Evolutionary conservation across 2,888 invertebrate genomes (phyloP).

Genomic region (Lithophane leautieri): DNA sequence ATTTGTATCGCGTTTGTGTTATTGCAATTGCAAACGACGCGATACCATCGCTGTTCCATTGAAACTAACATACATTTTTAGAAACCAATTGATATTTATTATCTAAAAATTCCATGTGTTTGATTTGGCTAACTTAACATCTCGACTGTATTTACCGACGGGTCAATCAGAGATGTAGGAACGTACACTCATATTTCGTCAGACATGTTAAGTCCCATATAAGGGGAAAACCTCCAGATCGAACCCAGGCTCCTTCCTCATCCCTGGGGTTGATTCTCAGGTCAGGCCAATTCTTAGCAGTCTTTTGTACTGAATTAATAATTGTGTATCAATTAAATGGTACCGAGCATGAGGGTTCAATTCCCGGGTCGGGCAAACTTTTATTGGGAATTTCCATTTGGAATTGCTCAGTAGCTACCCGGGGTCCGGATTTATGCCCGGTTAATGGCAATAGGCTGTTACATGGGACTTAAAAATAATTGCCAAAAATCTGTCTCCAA

Average conservation of each 20-base stretch:
- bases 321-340: neutral
- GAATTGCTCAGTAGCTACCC: too few species aligned
- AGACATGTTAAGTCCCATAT: neutral
- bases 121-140: neutral
- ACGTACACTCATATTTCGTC: neutral
- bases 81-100: conserved; percentile 20
- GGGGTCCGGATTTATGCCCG: too few species aligned
- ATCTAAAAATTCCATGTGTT: conserved; percentile 7
- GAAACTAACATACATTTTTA: conserved; percentile 45
- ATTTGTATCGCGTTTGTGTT: conserved; percentile 37
- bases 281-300: neutral
- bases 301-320: neutral
- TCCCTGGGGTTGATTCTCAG: neutral
- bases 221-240: rapidly evolving
- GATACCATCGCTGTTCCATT: conserved; percentile 39
- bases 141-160: too few species aligned
- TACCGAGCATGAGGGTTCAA: too few species aligned
- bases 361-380: too few species aligned
- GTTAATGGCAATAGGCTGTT: too few species aligned
- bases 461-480: too few species aligned
- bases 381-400: too few species aligned
- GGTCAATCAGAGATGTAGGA: neutral
- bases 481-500: too few species aligned
- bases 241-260: neutral
- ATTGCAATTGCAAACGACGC: conserved; percentile 15